Conservation (phyloP, 2,113 vertebrate genomes). For the Poecile atricapillus region DNA sequence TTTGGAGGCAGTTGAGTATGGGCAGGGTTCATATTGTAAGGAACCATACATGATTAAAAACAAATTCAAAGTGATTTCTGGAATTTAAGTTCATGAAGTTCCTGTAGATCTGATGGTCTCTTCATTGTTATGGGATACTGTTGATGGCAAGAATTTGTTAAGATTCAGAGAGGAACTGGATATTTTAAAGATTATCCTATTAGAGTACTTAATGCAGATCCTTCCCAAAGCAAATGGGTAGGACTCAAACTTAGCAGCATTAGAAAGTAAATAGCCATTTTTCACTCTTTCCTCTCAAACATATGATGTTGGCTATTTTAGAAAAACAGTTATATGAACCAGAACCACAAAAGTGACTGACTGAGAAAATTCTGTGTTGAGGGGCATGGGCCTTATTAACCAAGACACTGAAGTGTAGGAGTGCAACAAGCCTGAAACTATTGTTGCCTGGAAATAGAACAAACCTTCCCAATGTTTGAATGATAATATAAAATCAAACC, state of each 20-base stretch:
- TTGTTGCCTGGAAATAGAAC: not conserved
- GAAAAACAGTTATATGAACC: not conserved
- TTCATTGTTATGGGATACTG: not conserved
- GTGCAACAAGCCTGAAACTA: not conserved
- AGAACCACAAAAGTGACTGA: not conserved
- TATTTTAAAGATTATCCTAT: not conserved
- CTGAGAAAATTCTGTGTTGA: not conserved
- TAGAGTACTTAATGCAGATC: not conserved
- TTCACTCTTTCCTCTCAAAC: not conserved
- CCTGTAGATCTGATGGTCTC: not conserved
- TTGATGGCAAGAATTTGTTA: not conserved
- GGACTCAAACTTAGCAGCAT: not conserved
- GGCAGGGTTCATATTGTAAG: not conserved
- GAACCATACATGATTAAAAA: not conserved
- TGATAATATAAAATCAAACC: not conserved
- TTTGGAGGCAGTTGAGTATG: not conserved
- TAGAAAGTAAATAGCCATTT: not conserved
- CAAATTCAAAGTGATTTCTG: not conserved
- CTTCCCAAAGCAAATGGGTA: not conserved
- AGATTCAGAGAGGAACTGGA: not conserved
- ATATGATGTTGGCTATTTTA: not conserved
- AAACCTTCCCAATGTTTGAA: not conserved
- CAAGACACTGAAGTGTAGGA: not conserved
- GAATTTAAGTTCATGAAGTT: not conserved
- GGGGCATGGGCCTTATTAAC: not conserved